Conservation (phyloP, 2,797 vertebrate species). For the Pteronotus mesoamericanus region DNA sequence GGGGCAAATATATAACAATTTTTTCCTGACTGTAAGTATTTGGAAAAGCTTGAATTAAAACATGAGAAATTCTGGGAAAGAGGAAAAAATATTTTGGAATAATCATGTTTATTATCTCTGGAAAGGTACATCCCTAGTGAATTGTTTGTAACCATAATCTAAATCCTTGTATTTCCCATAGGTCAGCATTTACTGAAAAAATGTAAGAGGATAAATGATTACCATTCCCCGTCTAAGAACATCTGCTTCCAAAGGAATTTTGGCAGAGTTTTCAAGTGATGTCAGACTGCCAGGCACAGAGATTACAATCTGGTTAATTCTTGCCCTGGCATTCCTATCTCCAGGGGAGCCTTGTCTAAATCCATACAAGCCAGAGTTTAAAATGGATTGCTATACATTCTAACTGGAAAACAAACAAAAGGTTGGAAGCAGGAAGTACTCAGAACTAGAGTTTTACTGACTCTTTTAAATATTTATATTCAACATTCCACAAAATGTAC, state of each 20-base stretch:
- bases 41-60: neutral
- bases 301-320: neutral
- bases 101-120: neutral
- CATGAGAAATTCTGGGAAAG: neutral
- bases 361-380: neutral
- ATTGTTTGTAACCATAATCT: neutral
- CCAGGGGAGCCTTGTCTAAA: neutral
- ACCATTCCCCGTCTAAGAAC: conserved; percentile 31
- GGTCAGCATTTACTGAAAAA: conserved; percentile 13
- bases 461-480: conserved; percentile 42
- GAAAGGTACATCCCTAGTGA: neutral
- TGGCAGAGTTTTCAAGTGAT: conserved; percentile 57
- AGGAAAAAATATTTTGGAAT: neutral
- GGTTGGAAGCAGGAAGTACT: conserved; percentile 8
- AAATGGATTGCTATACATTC: conserved; percentile 29
- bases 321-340: neutral
- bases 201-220: conserved; percentile 8
- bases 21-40: neutral
- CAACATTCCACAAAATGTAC: neutral
- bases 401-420: conserved; percentile 31
- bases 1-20: neutral
- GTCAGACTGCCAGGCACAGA: conserved; percentile 44
- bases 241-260: conserved; percentile 64
- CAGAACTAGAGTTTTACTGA: neutral
- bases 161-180: neutral